Percentiles rank a stretch among this genome's conserved stretches.
Evolutionary conservation across 2,113 vertebrate genomes (phyloP).

Genomic region (Phylloscopus trochilus): DNA sequence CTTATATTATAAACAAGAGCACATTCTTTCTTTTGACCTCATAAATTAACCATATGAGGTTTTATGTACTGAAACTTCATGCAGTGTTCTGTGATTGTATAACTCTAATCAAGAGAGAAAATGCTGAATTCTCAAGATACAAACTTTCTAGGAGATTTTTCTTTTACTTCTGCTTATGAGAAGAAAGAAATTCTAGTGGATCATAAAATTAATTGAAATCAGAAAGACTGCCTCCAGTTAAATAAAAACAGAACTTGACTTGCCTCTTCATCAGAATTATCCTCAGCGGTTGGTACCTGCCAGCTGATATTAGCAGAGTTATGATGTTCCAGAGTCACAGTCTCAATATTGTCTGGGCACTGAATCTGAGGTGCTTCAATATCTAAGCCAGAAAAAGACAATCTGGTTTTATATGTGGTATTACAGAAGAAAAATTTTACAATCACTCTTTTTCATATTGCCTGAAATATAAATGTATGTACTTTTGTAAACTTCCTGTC

Average conservation of each 20-base stretch:
- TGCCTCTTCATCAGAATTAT: constrained; percentile 92
- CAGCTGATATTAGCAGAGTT: constrained; percentile 87
- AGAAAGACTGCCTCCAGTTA: neutral
- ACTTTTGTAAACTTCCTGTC: neutral
- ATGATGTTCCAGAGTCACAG: constrained; percentile 82
- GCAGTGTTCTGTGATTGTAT: neutral
- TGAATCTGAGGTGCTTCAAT: constrained; percentile 83
- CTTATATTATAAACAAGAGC: constrained; percentile 31
- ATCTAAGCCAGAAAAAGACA: constrained; percentile 75
- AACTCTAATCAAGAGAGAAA: neutral
- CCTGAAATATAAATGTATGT: neutral
- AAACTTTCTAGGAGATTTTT: neutral
- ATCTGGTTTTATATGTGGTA: neutral
- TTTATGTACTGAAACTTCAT: neutral
- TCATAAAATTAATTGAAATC: neutral
- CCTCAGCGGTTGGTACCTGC: constrained; percentile 79
- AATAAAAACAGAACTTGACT: neutral
- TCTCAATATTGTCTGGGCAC: constrained; percentile 85
- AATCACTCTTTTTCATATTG: neutral
- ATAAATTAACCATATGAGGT: constrained; percentile 8
- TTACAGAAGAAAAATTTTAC: neutral
- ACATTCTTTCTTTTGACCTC: constrained; percentile 42
- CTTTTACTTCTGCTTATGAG: neutral
- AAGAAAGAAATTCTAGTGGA: neutral
- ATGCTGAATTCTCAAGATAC: neutral